Evolutionary conservation across 2,797 vertebrate species (phyloP).

Genomic region (Sebastes nivosus): DNA sequence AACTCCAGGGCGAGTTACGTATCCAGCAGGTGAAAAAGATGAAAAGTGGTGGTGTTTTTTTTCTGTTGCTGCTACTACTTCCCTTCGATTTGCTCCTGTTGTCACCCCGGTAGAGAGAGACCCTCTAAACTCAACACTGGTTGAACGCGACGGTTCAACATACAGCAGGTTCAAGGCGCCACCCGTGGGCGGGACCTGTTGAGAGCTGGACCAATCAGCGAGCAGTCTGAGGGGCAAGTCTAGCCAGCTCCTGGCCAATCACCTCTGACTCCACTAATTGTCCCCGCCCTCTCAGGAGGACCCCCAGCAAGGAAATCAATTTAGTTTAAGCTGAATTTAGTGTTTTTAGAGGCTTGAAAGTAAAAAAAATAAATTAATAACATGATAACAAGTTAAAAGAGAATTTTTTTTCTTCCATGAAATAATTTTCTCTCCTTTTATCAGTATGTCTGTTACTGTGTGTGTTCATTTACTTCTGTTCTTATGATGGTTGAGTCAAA

Average conservation of each 20-base stretch:
- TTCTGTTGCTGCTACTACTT: constrained; percentile 23
- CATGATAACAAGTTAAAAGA: neutral
- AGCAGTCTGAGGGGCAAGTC: constrained; percentile 45
- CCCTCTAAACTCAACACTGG: constrained; percentile 75
- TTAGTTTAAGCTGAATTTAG: neutral
- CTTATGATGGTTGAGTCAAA: neutral
- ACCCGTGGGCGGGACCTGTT: constrained; percentile 68
- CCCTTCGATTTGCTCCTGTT: constrained; percentile 20
- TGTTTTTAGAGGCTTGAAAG: constrained; percentile 6
- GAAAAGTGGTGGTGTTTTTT: constrained; percentile 30
- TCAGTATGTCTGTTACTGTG: neutral
- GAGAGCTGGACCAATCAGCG: constrained; percentile 61
- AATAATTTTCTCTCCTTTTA: neutral
- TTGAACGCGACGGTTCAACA: constrained; percentile 77
- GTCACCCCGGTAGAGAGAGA: constrained; percentile 61
- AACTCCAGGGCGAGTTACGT: constrained; percentile 68
- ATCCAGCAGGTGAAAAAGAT: constrained; percentile 66
- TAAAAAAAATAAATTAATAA: neutral
- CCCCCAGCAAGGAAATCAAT: constrained; percentile 39
- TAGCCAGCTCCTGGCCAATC: constrained; percentile 63
- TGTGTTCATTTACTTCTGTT: neutral
- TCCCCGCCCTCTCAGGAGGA: constrained; percentile 30
- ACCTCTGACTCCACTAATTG: constrained; percentile 7
- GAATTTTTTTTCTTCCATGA: neutral
- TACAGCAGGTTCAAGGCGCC: constrained; percentile 71